Conservation (phyloP, 2,888 invertebrate genomes). For the Endotricha flammealis region DNA sequence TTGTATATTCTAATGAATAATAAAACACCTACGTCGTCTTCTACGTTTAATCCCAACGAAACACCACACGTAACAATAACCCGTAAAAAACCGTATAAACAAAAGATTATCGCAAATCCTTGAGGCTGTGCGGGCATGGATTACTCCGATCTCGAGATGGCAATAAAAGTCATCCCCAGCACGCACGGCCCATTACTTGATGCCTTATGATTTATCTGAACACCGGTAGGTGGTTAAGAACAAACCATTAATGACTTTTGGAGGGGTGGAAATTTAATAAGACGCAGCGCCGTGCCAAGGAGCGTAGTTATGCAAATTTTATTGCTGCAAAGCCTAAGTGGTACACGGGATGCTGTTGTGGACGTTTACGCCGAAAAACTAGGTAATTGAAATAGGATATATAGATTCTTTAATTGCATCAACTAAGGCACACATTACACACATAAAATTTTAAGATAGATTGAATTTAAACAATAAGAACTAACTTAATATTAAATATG, state of each 20-base stretch:
- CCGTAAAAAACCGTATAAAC: slow-evolving; percentile 49
- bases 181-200: slow-evolving; percentile 37
- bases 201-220: slow-evolving; percentile 72
- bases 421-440: too few relatives aligned
- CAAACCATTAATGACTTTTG: slow-evolving; percentile 75
- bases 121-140: slow-evolving; percentile 33
- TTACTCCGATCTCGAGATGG: slow-evolving; percentile 57
- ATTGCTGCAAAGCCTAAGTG: slow-evolving; percentile 63
- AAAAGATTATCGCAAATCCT: slow-evolving; percentile 57
- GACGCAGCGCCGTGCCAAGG: slow-evolving; percentile 63
- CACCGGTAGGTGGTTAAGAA: slow-evolving; percentile 70
- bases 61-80: slow-evolving; percentile 21
- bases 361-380: slow-evolving; percentile 3
- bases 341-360: slow-evolving; percentile 31
- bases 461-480: too few relatives aligned
- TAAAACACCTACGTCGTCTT: too few relatives aligned
- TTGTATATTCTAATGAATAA: too few relatives aligned
- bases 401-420: too few relatives aligned
- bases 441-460: too few relatives aligned
- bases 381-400: slow-evolving; percentile 4
- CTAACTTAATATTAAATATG: too few relatives aligned
- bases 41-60: too few relatives aligned
- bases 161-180: slow-evolving; percentile 60
- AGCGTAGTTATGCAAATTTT: slow-evolving; percentile 78
- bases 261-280: slow-evolving; percentile 77